These are phyloP conservation scores for Ectropis crepuscularia DNA, from an alignment of 2,888 invertebrate genomes.

Conservation along the genomic window DNA sequence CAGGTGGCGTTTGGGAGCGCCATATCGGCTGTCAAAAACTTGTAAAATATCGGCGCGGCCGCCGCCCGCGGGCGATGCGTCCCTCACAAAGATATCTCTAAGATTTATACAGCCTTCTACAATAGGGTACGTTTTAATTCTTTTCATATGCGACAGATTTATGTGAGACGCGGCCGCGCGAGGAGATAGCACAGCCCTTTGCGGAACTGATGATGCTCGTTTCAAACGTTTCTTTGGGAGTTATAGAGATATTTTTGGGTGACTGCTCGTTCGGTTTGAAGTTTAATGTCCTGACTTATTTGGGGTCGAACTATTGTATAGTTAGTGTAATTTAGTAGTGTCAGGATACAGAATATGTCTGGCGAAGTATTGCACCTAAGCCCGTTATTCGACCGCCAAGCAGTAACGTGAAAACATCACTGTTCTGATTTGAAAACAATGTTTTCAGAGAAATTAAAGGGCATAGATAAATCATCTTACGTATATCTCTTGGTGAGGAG, in stretches of 20 bases:
- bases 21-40: slow-evolving; percentile 88
- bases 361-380: no score
- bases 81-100: slow-evolving; percentile 81
- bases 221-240: slow-evolving; percentile 18
- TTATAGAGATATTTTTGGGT: slow-evolving; percentile 13
- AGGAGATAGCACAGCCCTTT: slow-evolving; percentile 71
- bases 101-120: slow-evolving; percentile 82
- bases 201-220: slow-evolving; percentile 41
- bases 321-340: no score
- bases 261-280: no score
- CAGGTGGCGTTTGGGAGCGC: slow-evolving; percentile 84
- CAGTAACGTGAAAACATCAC: no score
- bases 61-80: slow-evolving; percentile 73
- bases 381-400: no score
- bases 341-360: no score
- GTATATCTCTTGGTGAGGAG: no score
- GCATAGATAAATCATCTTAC: no score
- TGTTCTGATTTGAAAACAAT: no score
- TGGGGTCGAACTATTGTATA: no score
- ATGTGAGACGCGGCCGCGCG: slow-evolving; percentile 75
- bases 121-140: slow-evolving; percentile 84
- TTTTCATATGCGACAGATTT: slow-evolving; percentile 83
- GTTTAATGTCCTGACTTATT: no score
- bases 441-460: no score
- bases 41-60: slow-evolving; percentile 87